Percentiles rank a stretch among this genome's conserved stretches.
phyloP scores from a whole-genome alignment of 2,888 invertebrate species.

The Megalurothrips usitatus region DNA sequence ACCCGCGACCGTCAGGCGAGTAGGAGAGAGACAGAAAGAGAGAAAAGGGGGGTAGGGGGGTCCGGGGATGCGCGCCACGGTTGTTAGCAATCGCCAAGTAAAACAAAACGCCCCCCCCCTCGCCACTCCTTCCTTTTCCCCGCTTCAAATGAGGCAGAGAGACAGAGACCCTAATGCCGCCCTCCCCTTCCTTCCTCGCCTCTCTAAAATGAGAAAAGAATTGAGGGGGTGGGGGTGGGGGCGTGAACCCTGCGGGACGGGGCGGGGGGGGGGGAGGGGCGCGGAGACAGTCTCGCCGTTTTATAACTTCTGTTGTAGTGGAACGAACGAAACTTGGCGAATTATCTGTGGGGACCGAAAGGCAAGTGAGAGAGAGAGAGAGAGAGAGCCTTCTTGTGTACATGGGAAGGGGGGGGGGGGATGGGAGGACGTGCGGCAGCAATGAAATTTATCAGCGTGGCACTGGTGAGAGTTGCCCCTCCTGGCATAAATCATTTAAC shows the following conservation, averaged over 20 bases:
- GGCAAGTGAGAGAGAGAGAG: background rate
- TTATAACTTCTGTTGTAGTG: slow-evolving; percentile 4
- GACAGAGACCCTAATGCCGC: background rate
- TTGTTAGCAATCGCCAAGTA: background rate
- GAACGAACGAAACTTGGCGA: slow-evolving; percentile 23
- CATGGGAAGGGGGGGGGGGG: background rate
- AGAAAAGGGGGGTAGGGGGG: background rate
- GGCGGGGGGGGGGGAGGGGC: background rate
- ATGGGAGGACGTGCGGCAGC: background rate
- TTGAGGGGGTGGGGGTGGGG: background rate
- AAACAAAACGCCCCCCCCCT: background rate
- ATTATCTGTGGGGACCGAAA: slow-evolving; percentile 17
- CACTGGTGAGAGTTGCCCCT: slow-evolving; percentile 11
- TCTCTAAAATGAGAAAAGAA: slow-evolving; percentile 17
- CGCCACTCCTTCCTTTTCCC: background rate
- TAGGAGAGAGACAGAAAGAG: too few relatives aligned
- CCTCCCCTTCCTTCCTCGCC: background rate
- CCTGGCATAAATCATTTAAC: slow-evolving; percentile 16
- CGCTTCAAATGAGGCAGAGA: background rate
- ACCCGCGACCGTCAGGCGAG: too few relatives aligned
- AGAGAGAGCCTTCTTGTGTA: slow-evolving; percentile 4
- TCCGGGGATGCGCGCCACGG: background rate
- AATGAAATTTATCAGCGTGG: slow-evolving; percentile 17
- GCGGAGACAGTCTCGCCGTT: background rate
- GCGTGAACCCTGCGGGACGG: background rate